Conservation (phyloP, 1,140 invertebrate genomes). For the Trissolcus basalis region DNA sequence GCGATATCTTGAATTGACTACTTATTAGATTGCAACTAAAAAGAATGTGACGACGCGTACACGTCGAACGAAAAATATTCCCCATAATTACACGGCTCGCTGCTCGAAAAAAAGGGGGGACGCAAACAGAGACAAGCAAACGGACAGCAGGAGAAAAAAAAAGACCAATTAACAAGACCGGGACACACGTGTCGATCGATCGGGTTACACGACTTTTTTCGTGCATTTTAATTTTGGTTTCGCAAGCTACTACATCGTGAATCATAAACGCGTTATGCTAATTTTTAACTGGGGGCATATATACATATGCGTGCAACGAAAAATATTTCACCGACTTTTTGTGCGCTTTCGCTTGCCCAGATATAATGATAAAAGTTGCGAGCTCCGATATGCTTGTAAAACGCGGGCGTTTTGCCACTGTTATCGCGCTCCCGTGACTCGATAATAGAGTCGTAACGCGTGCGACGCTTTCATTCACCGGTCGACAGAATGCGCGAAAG, state of each 20-base stretch:
- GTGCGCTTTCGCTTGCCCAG: neutral
- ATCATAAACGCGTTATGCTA: conserved; percentile 54
- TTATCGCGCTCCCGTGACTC: conserved; percentile 48
- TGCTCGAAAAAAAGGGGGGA: neutral
- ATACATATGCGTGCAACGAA: too few species aligned
- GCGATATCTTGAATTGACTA: conserved; percentile 45
- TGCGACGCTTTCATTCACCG: conserved; percentile 43
- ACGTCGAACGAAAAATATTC: too few species aligned
- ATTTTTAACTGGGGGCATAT: conserved; percentile 1
- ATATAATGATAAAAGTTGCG: conserved; percentile 37
- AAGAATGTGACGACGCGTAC: too few species aligned
- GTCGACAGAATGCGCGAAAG: conserved; percentile 22
- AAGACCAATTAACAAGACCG: conserved; percentile 38
- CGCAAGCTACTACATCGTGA: conserved; percentile 40
- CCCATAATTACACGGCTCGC: too few species aligned
- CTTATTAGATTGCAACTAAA: conserved; percentile 44
- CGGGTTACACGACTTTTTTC: conserved; percentile 27
- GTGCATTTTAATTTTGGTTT: too few species aligned
- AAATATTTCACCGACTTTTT: neutral
- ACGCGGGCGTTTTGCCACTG: conserved; percentile 32
- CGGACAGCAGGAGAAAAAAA: conserved; percentile 3
- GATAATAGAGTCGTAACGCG: conserved; percentile 52
- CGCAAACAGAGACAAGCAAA: conserved; percentile 22
- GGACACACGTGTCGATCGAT: conserved; percentile 24
- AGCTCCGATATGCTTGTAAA: conserved; percentile 47